phyloP scores from a whole-genome alignment of 2,888 invertebrate genomes.

The Petrolisthes cinctipes region DNA sequence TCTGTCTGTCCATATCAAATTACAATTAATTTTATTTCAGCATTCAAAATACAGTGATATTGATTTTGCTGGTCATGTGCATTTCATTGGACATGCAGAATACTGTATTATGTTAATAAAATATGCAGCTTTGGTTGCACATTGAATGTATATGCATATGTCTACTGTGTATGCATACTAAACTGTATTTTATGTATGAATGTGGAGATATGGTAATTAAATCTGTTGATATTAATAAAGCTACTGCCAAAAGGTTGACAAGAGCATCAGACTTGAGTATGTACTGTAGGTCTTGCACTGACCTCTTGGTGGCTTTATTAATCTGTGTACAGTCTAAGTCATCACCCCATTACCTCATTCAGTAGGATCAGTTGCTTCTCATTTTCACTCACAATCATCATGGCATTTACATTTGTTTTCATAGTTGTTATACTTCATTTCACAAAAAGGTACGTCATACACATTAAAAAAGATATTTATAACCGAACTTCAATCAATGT shows the following conservation, averaged over 20 bases:
- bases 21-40: slow-evolving; percentile 12
- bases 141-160: slow-evolving; percentile 22
- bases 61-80: slow-evolving; percentile 15
- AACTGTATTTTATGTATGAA: slow-evolving; percentile 25
- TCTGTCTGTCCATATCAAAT: slow-evolving; percentile 18
- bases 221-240: slow-evolving; percentile 8
- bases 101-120: slow-evolving; percentile 14
- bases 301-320: slow-evolving; percentile 12
- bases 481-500: slow-evolving; percentile 36
- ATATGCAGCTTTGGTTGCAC: slow-evolving; percentile 4
- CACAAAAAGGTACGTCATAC: not conserved
- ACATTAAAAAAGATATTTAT: slow-evolving; percentile 31
- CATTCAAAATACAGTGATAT: slow-evolving; percentile 13
- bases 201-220: slow-evolving; percentile 11
- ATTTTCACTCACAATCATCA: slow-evolving; percentile 30
- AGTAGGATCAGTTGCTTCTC: not conserved
- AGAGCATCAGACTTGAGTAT: not conserved
- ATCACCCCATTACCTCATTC: slow-evolving; percentile 22
- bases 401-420: slow-evolving; percentile 25
- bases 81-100: slow-evolving; percentile 11
- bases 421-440: slow-evolving; percentile 26
- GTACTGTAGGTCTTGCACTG: not conserved
- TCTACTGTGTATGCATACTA: slow-evolving; percentile 29
- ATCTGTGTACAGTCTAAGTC: slow-evolving; percentile 1
- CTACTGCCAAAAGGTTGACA: slow-evolving; percentile 11